Base-by-base conservation (phyloP, 2,888 invertebrate genomes). In the Dorcus hopei region DNA sequence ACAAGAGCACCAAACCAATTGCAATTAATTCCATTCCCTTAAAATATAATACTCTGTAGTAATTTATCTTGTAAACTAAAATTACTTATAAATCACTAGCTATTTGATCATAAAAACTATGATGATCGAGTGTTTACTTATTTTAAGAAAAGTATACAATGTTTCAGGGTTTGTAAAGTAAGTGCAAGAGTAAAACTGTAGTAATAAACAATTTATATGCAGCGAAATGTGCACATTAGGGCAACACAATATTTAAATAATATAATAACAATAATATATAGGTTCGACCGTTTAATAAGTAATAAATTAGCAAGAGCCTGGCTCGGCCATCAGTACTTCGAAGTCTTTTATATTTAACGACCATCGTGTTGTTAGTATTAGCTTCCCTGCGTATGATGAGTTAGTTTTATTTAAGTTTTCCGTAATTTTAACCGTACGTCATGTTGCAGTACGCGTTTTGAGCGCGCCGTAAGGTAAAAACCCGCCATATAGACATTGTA, bases 401-500 rank as follows among this genome's bases (percentile, higher is more conserved):
- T 45, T 45, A 45, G 45, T 45, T 45, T 45, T 45, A 45, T 45
- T 45, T 45, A 45, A 45, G 19, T 45, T 19, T 45, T 45, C 45
- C 9, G 23, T 45, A 11, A 45, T 45, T 56, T 42, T 41, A 50
- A 56, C 56, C 51, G 19, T 51, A 56, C 56, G 56, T 56, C 56
- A 51, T 23, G 19, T 45, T 19, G 19, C 19, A 19, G 19, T 19
- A 19, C 19, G 19, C 9, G 45, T 52, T 16, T 50, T 42, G 43
- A 38, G 33, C 41, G 16, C 38, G 54, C 38, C 38, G 55, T 59
- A 59, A 55, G 55, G 59, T 50, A 59, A 59, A 59, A 59, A 55
- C 52, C 38, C 40, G 51, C 48, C 55, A 49, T 42, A 54, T 52
- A 59, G 54, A 59, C 59, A 59, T 59, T 62, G 59, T 65, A 64